Evolutionary conservation across 2,888 invertebrate genomes (phyloP).

Genomic region (Watsonalla cultraria): DNA sequence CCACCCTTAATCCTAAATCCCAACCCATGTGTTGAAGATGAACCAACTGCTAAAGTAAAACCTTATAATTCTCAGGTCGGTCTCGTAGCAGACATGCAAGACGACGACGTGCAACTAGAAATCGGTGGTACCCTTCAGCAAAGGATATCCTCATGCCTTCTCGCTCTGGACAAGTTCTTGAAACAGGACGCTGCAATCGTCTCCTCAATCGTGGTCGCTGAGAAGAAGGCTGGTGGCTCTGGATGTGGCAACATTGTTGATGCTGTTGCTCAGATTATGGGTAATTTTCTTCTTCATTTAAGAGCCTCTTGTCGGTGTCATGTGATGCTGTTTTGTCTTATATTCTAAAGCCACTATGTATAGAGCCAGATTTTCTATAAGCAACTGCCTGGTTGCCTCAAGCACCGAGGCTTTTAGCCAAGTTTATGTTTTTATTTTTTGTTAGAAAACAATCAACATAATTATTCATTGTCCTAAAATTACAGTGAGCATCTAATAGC

Average conservation of each 20-base stretch:
- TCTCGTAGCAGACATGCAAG: constrained; percentile 86
- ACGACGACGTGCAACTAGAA: constrained; percentile 82
- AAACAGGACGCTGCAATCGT: constrained; percentile 84
- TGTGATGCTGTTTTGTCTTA: too few relatives aligned
- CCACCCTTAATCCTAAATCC: too few relatives aligned
- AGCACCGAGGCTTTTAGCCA: too few relatives aligned
- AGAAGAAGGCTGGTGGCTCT: constrained; percentile 82
- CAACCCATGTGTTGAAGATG: too few relatives aligned
- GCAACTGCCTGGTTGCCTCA: too few relatives aligned
- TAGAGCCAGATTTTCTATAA: too few relatives aligned
- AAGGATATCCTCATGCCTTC: constrained; percentile 88
- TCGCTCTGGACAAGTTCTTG: constrained; percentile 85
- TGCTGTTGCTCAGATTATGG: constrained; percentile 84
- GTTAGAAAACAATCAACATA: too few relatives aligned
- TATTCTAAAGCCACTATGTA: too few relatives aligned
- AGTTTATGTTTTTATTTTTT: too few relatives aligned
- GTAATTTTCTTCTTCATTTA: constrained; percentile 33
- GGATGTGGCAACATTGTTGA: constrained; percentile 84
- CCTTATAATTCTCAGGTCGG: constrained; percentile 74
- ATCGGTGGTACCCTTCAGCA: constrained; percentile 92
- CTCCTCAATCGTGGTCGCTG: constrained; percentile 92
- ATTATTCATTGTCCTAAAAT: too few relatives aligned
- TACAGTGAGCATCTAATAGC: too few relatives aligned
- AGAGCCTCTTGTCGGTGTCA: too few relatives aligned
- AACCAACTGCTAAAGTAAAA: background rate